A percentile compares a stretch with the other conserved stretches of the same genome.
Evolutionary conservation across 2,797 vertebrate species (phyloP).

Genomic region (Allobates femoralis): DNA sequence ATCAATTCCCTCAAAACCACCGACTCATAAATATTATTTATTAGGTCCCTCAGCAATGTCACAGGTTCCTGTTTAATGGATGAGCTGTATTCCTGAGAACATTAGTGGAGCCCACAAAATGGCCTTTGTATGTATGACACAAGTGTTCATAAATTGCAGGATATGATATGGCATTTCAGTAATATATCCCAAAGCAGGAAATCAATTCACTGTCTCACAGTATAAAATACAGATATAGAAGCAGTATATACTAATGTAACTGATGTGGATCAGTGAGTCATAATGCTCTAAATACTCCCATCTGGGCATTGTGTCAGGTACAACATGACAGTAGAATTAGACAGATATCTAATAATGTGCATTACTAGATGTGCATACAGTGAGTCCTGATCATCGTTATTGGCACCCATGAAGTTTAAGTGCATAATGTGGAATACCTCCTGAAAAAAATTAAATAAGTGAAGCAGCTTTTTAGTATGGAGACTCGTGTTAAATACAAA

Average conservation of each 20-base stretch:
- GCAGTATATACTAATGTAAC: not conserved
- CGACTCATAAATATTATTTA: constrained; percentile 20
- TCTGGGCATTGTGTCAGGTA: not conserved
- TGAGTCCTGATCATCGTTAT: too few relatives aligned
- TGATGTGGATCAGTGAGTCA: not conserved
- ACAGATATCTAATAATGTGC: too few relatives aligned
- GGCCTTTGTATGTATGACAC: constrained; percentile 25
- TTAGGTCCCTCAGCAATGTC: constrained; percentile 17
- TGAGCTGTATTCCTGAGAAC: constrained; percentile 1
- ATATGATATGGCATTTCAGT: constrained; percentile 13
- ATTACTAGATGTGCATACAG: too few relatives aligned
- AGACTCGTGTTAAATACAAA: too few relatives aligned
- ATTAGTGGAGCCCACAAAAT: constrained; percentile 20
- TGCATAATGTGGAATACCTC: too few relatives aligned
- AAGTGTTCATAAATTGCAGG: constrained; percentile 15
- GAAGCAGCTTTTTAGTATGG: too few relatives aligned
- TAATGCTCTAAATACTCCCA: not conserved
- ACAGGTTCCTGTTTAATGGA: constrained; percentile 19
- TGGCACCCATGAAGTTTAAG: too few relatives aligned
- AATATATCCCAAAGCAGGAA: constrained; percentile 7
- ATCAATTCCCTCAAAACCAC: constrained; percentile 23
- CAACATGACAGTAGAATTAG: not conserved
- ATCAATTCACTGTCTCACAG: constrained; percentile 9
- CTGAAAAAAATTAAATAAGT: too few relatives aligned
- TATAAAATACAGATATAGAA: not conserved